Evolutionary conservation across 2,888 invertebrate species (phyloP).

Genomic region (Coenonympha arcania): DNA sequence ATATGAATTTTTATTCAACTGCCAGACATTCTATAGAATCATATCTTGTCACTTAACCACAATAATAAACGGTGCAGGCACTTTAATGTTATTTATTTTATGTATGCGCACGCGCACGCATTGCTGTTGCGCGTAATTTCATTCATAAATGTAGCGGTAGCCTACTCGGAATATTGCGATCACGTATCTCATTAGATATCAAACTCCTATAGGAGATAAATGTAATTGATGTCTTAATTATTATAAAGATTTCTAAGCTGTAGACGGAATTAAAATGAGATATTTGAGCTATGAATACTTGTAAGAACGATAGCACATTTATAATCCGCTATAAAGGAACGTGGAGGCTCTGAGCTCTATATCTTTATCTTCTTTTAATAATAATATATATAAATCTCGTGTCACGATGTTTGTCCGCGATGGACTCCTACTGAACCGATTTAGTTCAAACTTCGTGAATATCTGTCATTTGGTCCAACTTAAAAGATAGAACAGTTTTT

Average conservation of each 20-base stretch:
- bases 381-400: too few relatives aligned
- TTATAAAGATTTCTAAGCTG: constrained; percentile 2
- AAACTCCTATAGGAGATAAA: background rate
- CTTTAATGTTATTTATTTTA: background rate
- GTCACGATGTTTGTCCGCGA: too few relatives aligned
- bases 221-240: constrained; percentile 9
- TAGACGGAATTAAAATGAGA: constrained; percentile 8
- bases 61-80: background rate
- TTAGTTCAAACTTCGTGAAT: too few relatives aligned
- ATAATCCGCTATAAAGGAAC: too few relatives aligned
- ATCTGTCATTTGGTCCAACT: too few relatives aligned
- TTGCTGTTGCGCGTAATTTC: constrained; percentile 2
- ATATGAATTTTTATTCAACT: background rate
- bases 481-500: too few relatives aligned
- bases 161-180: constrained; percentile 2
- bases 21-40: background rate
- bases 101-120: background rate
- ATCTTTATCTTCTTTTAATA: too few relatives aligned
- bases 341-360: too few relatives aligned
- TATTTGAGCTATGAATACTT: too few relatives aligned
- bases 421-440: too few relatives aligned
- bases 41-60: background rate
- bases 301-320: too few relatives aligned
- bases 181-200: constrained; percentile 11
- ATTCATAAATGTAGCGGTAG: constrained; percentile 8